These are phyloP conservation scores for Sinotaia quadrata DNA, from an alignment of 2,888 invertebrate species.

Conservation along the genomic window DNA sequence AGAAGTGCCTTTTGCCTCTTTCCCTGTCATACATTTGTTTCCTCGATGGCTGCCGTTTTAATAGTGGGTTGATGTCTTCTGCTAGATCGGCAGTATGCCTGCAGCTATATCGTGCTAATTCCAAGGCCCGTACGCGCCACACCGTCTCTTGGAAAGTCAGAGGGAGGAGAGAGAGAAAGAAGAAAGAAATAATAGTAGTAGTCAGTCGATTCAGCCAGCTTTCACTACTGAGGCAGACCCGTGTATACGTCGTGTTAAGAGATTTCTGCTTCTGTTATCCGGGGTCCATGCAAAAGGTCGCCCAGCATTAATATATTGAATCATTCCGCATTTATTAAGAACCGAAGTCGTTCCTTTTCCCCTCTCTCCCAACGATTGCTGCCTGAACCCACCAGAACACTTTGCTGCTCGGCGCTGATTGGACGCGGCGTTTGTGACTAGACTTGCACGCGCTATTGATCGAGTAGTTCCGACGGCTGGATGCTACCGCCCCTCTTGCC, in stretches of 20 bases:
- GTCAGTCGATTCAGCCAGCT: no score
- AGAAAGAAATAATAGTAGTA: no score
- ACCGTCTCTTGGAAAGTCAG: no score
- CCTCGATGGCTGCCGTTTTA: no score
- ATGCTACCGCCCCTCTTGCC: not conserved
- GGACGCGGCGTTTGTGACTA: not conserved
- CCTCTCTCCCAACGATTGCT: not conserved
- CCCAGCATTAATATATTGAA: constrained; percentile 35
- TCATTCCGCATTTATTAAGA: constrained; percentile 31
- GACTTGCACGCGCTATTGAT: constrained; percentile 27
- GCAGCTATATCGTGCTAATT: no score
- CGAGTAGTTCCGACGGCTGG: constrained; percentile 24
- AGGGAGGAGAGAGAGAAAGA: no score
- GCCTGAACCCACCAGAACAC: not conserved
- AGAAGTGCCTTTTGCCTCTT: no score
- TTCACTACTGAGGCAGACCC: constrained; percentile 3
- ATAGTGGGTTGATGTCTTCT: no score
- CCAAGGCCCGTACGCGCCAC: no score
- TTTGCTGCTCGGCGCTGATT: constrained; percentile 13
- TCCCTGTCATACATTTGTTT: no score
- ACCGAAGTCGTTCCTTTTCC: constrained; percentile 6
- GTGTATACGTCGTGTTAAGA: constrained; percentile 25
- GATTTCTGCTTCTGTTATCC: constrained; percentile 5
- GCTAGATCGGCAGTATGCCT: no score
- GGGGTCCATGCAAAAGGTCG: constrained; percentile 17